Percentiles rank a stretch among this genome's conserved stretches.
Conservation (phyloP, 2,888 invertebrate genomes). For the Amiota minor region DNA sequence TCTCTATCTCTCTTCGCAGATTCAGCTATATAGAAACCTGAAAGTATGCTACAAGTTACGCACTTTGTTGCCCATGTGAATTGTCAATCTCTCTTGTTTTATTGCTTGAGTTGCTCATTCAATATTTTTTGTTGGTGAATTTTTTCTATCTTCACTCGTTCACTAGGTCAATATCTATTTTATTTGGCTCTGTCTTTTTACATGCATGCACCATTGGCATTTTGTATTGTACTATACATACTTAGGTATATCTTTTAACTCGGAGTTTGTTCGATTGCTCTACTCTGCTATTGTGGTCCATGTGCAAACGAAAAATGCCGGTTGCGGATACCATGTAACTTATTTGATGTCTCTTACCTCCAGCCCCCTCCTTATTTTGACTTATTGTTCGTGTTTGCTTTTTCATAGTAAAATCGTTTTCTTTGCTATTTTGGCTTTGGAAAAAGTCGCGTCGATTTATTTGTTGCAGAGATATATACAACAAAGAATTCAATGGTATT, state of each 20-base stretch:
- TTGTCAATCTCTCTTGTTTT: background rate
- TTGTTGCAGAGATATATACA: background rate
- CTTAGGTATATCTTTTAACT: background rate
- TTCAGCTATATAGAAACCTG: conserved; percentile 43
- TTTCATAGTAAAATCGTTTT: background rate
- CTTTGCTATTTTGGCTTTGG: conserved; percentile 18
- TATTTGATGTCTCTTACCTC: no score
- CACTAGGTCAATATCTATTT: conserved; percentile 66
- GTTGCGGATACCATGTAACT: conserved; percentile 47
- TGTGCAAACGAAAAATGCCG: conserved; percentile 44
- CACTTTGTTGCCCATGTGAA: conserved; percentile 2
- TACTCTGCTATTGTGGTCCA: conserved; percentile 39
- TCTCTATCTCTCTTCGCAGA: conserved; percentile 48
- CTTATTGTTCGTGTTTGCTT: background rate
- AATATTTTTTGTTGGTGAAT: conserved; percentile 18
- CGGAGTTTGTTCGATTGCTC: conserved; percentile 25
- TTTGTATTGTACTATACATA: conserved; percentile 9
- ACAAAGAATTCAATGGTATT: conserved; percentile 27
- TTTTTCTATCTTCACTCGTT: conserved; percentile 51
- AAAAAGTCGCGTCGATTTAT: conserved; percentile 21
- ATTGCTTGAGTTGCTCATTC: conserved; percentile 17
- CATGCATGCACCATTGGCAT: background rate
- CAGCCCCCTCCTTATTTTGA: background rate
- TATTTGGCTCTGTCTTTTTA: conserved; percentile 43
- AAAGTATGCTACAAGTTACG: conserved; percentile 31